Percentiles rank a stretch among this genome's conserved stretches.
phyloP scores from a whole-genome alignment of 2,113 vertebrate species.

The Sturnus vulgaris region DNA sequence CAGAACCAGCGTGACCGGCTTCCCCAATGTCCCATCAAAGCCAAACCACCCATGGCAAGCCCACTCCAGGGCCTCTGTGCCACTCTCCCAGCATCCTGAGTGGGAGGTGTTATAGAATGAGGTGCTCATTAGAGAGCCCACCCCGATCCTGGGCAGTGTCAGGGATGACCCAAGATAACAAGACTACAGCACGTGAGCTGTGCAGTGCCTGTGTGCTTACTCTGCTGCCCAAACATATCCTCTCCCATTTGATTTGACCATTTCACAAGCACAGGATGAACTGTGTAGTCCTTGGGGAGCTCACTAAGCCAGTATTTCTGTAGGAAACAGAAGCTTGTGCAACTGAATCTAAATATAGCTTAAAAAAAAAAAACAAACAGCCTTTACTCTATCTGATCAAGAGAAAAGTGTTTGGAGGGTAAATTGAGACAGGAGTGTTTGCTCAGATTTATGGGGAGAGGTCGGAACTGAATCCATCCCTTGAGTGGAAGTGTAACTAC shows the following conservation, averaged over 20 bases:
- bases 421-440: background rate
- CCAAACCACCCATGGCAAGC: background rate
- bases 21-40: rapidly evolving
- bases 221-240: background rate
- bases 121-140: background rate
- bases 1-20: rapidly evolving
- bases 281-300: background rate
- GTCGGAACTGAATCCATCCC: background rate
- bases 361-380: background rate
- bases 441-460: background rate
- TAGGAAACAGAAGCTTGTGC: background rate
- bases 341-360: background rate
- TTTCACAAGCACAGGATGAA: background rate
- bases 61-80: background rate
- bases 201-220: rapidly evolving
- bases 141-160: background rate
- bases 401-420: background rate
- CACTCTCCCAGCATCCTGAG: background rate
- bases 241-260: background rate
- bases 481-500: background rate
- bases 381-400: background rate
- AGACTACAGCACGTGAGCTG: background rate
- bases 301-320: background rate
- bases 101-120: background rate
- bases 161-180: background rate